Evolutionary conservation across 1,140 invertebrate species (phyloP), one percentile per base, ranked within the genome.

Genomic region (Pissodes strobi): DNA sequence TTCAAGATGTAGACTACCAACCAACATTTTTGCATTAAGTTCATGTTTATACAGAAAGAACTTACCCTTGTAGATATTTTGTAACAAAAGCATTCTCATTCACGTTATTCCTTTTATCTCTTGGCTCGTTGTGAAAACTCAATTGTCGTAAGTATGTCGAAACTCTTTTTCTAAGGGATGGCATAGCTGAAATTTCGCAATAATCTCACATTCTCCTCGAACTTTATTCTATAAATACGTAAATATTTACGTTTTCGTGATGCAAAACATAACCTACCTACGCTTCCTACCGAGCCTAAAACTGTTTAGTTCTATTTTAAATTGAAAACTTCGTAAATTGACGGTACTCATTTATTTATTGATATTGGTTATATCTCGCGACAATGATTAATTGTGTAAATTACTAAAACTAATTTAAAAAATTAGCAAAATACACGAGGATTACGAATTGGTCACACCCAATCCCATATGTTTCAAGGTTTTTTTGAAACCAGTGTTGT

Each of bases 81-180:
- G 86, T 87, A 60, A 90, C 86, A 72, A 90, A 90, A 71, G 84
- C 87, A 52, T 86, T 84, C 61, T 86, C 83, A 58, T 84, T 80
- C 56, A 84, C 79, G 59, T 84, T 81, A 25, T 74, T 74, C 18
- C 75, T 76, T 77, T 71, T 84, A 73, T 79, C 80, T 77, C 78
- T 79, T 12, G 85, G 82, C 63, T 86, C 82, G 64, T 86, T 84
- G 60, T 85, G 84, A 67, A 87, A 86, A 58, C 88, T 89, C 59
- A 90, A 76, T 77, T 90, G 88, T 48, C 88, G 81, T 76, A 90
- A 86, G 77, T 90, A 89, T 64, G 86, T 88, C 61, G 86, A 86
- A 68, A 90, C 85, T 79, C 87, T 85, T 81, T 90, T 88, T 39
- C 86, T 79, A 69, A 90, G 80, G 45, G 87, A 89, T 64, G 88